Percentiles rank a stretch among this genome's conserved stretches.
Conservation (phyloP, 2,888 invertebrate species). For the Unio pictorum region DNA sequence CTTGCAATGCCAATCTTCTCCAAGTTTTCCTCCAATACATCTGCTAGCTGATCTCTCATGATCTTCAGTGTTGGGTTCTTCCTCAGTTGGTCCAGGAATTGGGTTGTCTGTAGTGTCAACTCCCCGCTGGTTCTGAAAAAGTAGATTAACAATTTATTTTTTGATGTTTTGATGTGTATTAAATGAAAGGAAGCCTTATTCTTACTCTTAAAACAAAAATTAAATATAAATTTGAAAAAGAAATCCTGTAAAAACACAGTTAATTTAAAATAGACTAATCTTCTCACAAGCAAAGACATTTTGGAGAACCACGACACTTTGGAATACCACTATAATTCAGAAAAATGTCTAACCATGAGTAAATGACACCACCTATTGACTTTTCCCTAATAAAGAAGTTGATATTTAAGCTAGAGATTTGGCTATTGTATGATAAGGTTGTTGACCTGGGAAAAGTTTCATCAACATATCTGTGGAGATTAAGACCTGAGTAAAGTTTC, state of each 20-base stretch:
- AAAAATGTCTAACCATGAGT: not conserved
- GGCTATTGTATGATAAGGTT: not conserved
- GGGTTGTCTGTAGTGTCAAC: constrained; percentile 49
- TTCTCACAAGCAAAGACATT: too few species aligned
- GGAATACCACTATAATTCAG: not conserved
- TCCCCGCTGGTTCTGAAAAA: constrained; percentile 41
- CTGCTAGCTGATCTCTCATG: constrained; percentile 61
- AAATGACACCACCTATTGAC: constrained; percentile 1
- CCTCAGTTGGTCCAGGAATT: constrained; percentile 60
- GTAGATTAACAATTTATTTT: too few species aligned
- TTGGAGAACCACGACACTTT: too few species aligned
- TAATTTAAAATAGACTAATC: too few species aligned
- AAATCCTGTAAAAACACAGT: too few species aligned
- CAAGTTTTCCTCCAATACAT: constrained; percentile 59
- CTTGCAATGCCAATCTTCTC: constrained; percentile 64
- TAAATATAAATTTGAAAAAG: not conserved
- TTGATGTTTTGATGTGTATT: not conserved
- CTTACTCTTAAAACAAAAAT: not conserved
- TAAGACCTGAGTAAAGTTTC: not conserved
- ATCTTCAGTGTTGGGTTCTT: constrained; percentile 60
- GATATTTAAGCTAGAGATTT: not conserved
- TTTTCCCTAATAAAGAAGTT: constrained; percentile 3
- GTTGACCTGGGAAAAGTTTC: not conserved
- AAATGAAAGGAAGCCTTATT: not conserved
- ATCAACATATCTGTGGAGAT: not conserved